Evolutionary conservation across 1,140 invertebrate genomes (phyloP).

Genomic region (Heliconius congener): DNA sequence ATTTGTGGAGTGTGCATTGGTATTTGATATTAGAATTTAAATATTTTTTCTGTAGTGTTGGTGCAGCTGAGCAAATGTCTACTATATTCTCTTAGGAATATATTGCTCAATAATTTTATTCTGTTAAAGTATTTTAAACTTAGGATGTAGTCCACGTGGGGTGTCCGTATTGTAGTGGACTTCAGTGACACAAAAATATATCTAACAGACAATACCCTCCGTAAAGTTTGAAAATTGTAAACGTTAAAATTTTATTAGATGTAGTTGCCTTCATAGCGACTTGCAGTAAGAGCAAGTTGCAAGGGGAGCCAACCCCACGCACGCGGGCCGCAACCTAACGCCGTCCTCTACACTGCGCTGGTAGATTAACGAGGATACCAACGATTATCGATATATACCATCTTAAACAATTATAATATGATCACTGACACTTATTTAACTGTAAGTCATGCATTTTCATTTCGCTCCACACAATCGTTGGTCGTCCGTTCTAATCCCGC

Average conservation of each 20-base stretch:
- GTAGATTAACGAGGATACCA: background rate
- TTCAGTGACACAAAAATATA: slow-evolving; percentile 69
- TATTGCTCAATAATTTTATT: slow-evolving; percentile 81
- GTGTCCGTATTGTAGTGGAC: slow-evolving; percentile 66
- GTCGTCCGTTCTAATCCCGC: background rate
- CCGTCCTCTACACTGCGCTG: background rate
- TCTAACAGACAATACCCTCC: slow-evolving; percentile 80
- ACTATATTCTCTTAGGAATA: slow-evolving; percentile 79
- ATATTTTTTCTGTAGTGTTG: slow-evolving; percentile 74
- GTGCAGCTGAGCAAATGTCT: slow-evolving; percentile 80
- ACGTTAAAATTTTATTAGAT: slow-evolving; percentile 76
- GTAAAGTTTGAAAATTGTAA: slow-evolving; percentile 75
- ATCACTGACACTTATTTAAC: slow-evolving; percentile 4
- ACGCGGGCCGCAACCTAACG: background rate
- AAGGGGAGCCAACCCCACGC: slow-evolving; percentile 59
- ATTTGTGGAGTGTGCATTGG: slow-evolving; percentile 79
- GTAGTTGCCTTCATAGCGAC: slow-evolving; percentile 74
- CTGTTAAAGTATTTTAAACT: slow-evolving; percentile 78
- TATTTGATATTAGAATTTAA: slow-evolving; percentile 74
- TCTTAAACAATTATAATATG: background rate
- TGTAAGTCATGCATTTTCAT: background rate
- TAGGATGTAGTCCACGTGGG: slow-evolving; percentile 67
- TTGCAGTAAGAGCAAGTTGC: slow-evolving; percentile 59
- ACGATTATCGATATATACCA: background rate
- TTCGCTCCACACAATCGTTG: background rate